Evolutionary conservation across 2,888 invertebrate species (phyloP).

Genomic region (Nemotelus nigrinus): DNA sequence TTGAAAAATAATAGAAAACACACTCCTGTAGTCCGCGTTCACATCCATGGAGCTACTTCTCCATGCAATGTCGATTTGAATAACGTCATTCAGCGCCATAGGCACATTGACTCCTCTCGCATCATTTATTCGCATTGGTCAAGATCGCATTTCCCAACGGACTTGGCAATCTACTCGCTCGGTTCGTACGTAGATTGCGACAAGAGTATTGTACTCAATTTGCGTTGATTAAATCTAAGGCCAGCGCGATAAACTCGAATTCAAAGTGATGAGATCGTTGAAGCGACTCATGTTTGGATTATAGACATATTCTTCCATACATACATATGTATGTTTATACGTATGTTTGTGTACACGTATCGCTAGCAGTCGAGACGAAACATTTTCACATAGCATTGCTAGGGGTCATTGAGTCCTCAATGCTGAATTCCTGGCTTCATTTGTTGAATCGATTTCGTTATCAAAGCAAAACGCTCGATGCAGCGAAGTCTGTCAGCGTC

Average conservation of each 20-base stretch:
- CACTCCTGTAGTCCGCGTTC: too few species aligned
- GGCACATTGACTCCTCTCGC: slow-evolving; percentile 26
- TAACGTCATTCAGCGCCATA: slow-evolving; percentile 12
- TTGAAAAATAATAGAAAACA: too few species aligned
- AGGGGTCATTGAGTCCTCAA: too few species aligned
- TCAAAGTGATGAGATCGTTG: slow-evolving; percentile 4
- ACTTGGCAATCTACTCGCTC: neutral
- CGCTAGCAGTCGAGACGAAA: too few species aligned
- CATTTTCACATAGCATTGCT: too few species aligned
- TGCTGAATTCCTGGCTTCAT: too few species aligned
- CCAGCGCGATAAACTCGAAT: slow-evolving; percentile 4
- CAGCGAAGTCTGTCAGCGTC: too few species aligned
- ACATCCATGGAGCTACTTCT: neutral
- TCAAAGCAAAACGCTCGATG: too few species aligned
- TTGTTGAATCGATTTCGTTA: too few species aligned
- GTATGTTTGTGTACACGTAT: too few species aligned
- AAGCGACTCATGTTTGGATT: neutral
- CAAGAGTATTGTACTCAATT: slow-evolving; percentile 39
- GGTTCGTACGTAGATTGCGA: neutral
- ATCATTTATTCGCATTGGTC: slow-evolving; percentile 22
- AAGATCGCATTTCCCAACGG: slow-evolving; percentile 6
- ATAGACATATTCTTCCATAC: too few species aligned
- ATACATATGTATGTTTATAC: too few species aligned
- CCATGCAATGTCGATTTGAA: slow-evolving; percentile 27
- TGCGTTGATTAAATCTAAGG: slow-evolving; percentile 43